phyloP scores from a whole-genome alignment of 1,140 invertebrate genomes.

The Portunus trituberculatus region DNA sequence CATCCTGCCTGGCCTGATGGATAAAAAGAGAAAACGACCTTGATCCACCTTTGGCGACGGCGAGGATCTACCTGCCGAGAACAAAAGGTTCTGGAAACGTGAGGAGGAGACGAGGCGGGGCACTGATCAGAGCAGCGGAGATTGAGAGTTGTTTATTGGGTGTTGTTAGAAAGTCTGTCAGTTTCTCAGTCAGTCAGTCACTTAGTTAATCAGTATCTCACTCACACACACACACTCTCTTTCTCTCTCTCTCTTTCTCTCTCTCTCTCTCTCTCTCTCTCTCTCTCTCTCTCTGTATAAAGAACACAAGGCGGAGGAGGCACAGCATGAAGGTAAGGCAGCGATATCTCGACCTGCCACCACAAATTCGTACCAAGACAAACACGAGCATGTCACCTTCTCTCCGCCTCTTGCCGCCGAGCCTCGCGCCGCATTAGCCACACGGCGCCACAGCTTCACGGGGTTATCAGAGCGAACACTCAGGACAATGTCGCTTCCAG shows the following conservation, averaged over 20 bases:
- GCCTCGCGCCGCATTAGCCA: not conserved
- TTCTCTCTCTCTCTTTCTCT: no score
- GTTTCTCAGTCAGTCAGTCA: no score
- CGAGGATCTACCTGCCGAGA: not conserved
- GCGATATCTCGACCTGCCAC: not conserved
- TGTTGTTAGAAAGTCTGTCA: no score
- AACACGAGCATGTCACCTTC: not conserved
- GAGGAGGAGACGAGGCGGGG: no score
- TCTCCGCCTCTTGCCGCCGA: not conserved
- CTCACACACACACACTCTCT: no score
- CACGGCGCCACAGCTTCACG: not conserved
- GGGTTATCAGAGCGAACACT: not conserved
- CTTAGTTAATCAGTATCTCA: no score
- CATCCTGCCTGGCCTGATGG: not conserved
- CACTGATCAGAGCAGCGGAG: no score
- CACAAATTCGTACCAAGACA: not conserved
- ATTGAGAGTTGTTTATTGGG: no score
- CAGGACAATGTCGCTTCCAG: not conserved
- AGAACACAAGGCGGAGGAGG: not conserved
- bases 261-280: no score
- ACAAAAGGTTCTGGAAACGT: no score
- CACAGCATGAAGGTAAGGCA: not conserved
- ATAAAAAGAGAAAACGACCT: not conserved
- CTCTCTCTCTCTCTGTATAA: not conserved
- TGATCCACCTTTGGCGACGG: not conserved